Evolutionary conservation across 2,797 vertebrate genomes (phyloP).

Genomic region (Mionectes olivaceus): DNA sequence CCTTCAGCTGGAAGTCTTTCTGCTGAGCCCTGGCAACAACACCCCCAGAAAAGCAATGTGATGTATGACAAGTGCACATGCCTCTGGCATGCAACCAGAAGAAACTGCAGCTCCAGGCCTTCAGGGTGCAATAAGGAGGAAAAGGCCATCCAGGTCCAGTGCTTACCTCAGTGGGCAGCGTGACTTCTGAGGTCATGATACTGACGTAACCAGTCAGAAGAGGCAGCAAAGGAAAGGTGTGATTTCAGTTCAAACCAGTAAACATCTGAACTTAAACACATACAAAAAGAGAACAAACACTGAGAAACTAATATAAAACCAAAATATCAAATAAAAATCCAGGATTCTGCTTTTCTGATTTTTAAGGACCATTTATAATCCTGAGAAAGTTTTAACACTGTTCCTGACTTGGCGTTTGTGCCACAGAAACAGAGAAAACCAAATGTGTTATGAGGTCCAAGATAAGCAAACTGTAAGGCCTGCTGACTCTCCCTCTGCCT

Average conservation of each 20-base stretch:
- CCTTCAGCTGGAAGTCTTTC: background rate
- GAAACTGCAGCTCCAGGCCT: background rate
- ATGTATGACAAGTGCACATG: rapidly evolving
- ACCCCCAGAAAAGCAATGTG: rapidly evolving
- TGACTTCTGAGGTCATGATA: background rate
- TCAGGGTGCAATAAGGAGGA: background rate
- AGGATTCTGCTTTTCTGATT: background rate
- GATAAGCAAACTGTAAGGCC: background rate
- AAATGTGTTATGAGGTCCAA: background rate
- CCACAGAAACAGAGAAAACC: background rate
- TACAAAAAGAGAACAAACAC: background rate
- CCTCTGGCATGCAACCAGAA: background rate
- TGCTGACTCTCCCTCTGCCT: background rate
- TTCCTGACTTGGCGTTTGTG: background rate
- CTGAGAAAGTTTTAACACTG: background rate
- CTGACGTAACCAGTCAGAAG: background rate
- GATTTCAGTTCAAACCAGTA: background rate
- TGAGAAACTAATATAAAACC: background rate
- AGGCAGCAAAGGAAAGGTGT: background rate
- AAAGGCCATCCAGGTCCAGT: background rate
- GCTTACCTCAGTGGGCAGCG: background rate
- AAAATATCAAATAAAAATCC: background rate
- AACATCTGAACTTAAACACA: background rate
- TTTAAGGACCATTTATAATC: background rate
- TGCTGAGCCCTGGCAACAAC: background rate